Evolutionary conservation across 1,140 invertebrate species (phyloP).

Genomic region (Anastatus disparis): DNA sequence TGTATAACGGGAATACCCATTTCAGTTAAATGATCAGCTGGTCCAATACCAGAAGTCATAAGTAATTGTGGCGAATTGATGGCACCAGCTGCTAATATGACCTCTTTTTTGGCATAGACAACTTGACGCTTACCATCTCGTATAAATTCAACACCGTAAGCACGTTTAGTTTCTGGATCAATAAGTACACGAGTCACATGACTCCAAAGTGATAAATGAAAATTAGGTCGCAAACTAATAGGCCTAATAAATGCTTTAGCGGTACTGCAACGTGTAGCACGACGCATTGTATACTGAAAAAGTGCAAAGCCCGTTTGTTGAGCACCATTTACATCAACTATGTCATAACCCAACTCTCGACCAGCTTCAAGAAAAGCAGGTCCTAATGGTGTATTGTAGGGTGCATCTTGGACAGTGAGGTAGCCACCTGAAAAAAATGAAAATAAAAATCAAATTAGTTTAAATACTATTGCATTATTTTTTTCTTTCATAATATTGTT

Average conservation of each 20-base stretch:
- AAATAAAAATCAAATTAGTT: slow-evolving; percentile 47
- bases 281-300: slow-evolving; percentile 84
- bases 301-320: slow-evolving; percentile 85
- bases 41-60: slow-evolving; percentile 88
- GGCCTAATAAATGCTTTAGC: slow-evolving; percentile 85
- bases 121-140: slow-evolving; percentile 73
- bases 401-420: slow-evolving; percentile 82
- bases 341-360: slow-evolving; percentile 89
- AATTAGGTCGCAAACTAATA: slow-evolving; percentile 76
- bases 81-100: slow-evolving; percentile 82
- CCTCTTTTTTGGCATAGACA: slow-evolving; percentile 79
- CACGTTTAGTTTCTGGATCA: slow-evolving; percentile 74
- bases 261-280: slow-evolving; percentile 80
- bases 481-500: too few species aligned
- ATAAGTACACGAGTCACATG: slow-evolving; percentile 83
- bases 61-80: slow-evolving; percentile 83
- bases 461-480: too few species aligned
- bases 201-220: slow-evolving; percentile 79
- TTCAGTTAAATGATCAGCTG: slow-evolving; percentile 75
- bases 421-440: slow-evolving; percentile 75
- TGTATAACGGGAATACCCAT: slow-evolving; percentile 75
- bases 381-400: slow-evolving; percentile 83
- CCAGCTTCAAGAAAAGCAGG: slow-evolving; percentile 88
- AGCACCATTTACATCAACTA: slow-evolving; percentile 80
- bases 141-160: slow-evolving; percentile 83